These are phyloP conservation scores for Trichopria drosophilae DNA, from an alignment of 2,888 invertebrate genomes.

Conservation along the genomic window DNA sequence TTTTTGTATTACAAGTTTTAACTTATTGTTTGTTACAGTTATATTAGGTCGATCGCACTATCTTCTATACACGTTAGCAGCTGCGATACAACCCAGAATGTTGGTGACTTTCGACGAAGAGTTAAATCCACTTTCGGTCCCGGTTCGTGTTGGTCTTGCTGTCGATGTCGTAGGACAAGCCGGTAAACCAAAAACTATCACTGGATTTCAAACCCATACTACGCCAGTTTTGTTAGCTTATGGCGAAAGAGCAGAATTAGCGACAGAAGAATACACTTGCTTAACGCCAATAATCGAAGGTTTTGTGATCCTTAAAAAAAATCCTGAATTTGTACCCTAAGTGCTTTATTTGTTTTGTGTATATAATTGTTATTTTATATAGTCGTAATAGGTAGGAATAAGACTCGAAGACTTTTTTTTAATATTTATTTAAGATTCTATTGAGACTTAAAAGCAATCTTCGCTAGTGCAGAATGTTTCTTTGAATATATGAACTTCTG, in stretches of 20 bases:
- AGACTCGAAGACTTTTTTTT: no score
- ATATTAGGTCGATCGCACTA: slow-evolving; percentile 95
- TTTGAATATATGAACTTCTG: slow-evolving; percentile 2
- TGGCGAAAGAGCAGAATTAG: slow-evolving; percentile 96
- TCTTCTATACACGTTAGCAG: slow-evolving; percentile 88
- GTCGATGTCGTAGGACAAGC: slow-evolving; percentile 99
- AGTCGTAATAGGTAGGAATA: no score
- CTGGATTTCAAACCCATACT: slow-evolving; percentile 99
- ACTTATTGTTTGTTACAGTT: slow-evolving; percentile 61
- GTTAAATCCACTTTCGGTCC: slow-evolving; percentile 88
- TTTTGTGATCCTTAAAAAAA: slow-evolving; percentile 96
- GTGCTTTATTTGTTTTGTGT: no score
- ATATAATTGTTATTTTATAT: no score
- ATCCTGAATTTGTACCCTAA: no score
- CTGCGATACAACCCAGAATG: slow-evolving; percentile 99
- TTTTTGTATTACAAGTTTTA: slow-evolving; percentile 10
- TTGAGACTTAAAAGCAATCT: no score
- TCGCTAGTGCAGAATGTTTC: no score
- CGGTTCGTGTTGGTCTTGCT: slow-evolving; percentile 90
- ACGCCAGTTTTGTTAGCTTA: slow-evolving; percentile 96
- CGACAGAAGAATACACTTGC: slow-evolving; percentile 95
- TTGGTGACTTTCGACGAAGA: slow-evolving; percentile 96
- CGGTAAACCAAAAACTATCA: slow-evolving; percentile 98
- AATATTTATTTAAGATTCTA: no score
- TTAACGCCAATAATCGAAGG: slow-evolving; percentile 98